Evolutionary conservation across 2,888 invertebrate genomes (phyloP).

Genomic region (Frankliniella fusca): DNA sequence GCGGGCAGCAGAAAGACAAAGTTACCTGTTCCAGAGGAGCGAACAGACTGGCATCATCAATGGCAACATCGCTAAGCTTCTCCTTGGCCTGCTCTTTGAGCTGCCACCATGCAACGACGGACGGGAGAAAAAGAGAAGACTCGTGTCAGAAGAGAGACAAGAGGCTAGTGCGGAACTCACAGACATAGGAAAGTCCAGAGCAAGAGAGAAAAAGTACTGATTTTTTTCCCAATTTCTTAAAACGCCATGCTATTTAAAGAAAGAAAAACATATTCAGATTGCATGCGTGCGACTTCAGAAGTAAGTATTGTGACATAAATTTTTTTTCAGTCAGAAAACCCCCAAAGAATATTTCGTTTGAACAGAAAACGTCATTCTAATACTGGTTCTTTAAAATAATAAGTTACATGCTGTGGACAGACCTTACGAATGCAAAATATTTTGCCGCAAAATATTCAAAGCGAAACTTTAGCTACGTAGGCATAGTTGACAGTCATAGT

Average conservation of each 20-base stretch:
- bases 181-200: not conserved
- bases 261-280: too few species aligned
- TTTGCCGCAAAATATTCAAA: too few species aligned
- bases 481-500: not conserved
- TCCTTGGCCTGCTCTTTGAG: slow-evolving; percentile 61
- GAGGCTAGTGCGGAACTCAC: slow-evolving; percentile 14
- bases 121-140: slow-evolving; percentile 37
- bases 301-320: too few species aligned
- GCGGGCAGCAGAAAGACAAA: slow-evolving; percentile 37
- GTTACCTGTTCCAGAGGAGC: slow-evolving; percentile 78
- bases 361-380: too few species aligned
- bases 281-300: too few species aligned
- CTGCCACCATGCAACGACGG: slow-evolving; percentile 45
- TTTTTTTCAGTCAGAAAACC: too few species aligned
- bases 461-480: too few species aligned
- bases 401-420: too few species aligned
- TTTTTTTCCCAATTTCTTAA: not conserved
- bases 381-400: too few species aligned
- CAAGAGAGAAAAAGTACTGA: slow-evolving; percentile 41
- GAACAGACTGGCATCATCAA: slow-evolving; percentile 68
- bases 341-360: too few species aligned
- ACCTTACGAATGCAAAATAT: too few species aligned
- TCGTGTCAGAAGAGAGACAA: slow-evolving; percentile 31
- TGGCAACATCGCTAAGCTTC: slow-evolving; percentile 55
- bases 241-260: too few species aligned